phyloP scores from a whole-genome alignment of 2,113 vertebrate species.

The Struthio camelus region DNA sequence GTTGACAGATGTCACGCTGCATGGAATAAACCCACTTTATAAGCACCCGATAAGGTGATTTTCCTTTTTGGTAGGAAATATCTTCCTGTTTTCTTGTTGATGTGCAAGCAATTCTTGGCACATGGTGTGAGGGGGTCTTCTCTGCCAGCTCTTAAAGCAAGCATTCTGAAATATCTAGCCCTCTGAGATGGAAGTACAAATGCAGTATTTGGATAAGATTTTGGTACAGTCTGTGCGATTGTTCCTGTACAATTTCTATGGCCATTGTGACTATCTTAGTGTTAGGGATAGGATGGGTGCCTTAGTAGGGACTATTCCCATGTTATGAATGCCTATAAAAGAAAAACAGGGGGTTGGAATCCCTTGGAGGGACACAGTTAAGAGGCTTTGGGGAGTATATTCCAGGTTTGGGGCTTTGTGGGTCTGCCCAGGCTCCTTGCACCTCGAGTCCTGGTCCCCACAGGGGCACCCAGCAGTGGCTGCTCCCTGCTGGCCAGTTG shows the following conservation, averaged over 20 bases:
- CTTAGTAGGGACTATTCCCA: background rate
- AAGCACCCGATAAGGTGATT: background rate
- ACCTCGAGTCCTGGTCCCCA: background rate
- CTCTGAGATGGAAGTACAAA: background rate
- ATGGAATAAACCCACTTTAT: background rate
- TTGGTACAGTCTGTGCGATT: background rate
- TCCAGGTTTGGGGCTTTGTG: background rate
- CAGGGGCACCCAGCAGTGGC: background rate
- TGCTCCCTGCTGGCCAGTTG: background rate
- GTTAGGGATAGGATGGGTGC: background rate
- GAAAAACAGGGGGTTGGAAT: background rate
- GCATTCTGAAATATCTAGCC: fast-evolving
- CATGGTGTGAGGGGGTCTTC: background rate
- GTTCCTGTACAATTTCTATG: background rate
- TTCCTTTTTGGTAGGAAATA: background rate
- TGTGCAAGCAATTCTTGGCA: background rate
- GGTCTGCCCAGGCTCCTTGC: background rate
- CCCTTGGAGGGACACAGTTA: background rate
- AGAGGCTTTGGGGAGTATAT: background rate
- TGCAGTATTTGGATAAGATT: background rate
- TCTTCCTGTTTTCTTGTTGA: background rate
- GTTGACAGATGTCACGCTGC: background rate
- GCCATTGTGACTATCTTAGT: background rate
- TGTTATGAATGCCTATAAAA: background rate
- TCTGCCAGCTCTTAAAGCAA: background rate